phyloP scores from a whole-genome alignment of 2,888 invertebrate species.

The Sarcophaga carnaria region DNA sequence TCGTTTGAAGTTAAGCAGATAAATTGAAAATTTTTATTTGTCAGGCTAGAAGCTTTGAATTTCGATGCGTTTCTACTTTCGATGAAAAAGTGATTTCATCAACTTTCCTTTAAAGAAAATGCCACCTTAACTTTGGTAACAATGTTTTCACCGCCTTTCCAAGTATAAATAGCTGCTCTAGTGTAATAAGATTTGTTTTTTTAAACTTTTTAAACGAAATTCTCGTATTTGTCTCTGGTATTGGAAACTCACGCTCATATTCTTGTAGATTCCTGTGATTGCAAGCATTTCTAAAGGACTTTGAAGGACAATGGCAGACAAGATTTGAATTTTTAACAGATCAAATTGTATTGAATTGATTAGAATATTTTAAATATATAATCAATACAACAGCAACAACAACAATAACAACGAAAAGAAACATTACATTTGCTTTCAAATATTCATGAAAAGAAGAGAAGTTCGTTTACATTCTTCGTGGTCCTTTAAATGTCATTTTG shows the following conservation, averaged over 20 bases:
- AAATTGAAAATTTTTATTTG: too few species aligned
- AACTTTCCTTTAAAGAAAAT: too few species aligned
- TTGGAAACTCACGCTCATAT: not conserved
- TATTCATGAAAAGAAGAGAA: slow-evolving; percentile 40
- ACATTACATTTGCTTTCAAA: slow-evolving; percentile 55
- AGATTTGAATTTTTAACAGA: not conserved
- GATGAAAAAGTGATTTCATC: too few species aligned
- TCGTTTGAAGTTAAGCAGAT: too few species aligned
- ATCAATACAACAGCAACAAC: slow-evolving; percentile 31
- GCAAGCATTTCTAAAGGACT: not conserved
- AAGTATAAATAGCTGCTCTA: too few species aligned
- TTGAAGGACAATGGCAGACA: not conserved
- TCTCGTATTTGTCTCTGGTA: not conserved
- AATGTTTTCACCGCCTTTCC: too few species aligned
- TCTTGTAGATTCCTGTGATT: not conserved
- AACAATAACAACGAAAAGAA: slow-evolving; percentile 3
- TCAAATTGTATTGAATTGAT: not conserved
- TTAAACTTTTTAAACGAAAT: not conserved
- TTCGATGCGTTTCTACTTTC: too few species aligned
- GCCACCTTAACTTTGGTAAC: too few species aligned
- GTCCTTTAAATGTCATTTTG: slow-evolving; percentile 50
- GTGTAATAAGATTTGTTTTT: not conserved
- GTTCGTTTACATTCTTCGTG: slow-evolving; percentile 37
- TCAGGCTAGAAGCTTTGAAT: too few species aligned
- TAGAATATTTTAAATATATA: slow-evolving; percentile 3